phyloP scores from a whole-genome alignment of 2,888 invertebrate genomes.

The Digitonthophagus gazella region DNA sequence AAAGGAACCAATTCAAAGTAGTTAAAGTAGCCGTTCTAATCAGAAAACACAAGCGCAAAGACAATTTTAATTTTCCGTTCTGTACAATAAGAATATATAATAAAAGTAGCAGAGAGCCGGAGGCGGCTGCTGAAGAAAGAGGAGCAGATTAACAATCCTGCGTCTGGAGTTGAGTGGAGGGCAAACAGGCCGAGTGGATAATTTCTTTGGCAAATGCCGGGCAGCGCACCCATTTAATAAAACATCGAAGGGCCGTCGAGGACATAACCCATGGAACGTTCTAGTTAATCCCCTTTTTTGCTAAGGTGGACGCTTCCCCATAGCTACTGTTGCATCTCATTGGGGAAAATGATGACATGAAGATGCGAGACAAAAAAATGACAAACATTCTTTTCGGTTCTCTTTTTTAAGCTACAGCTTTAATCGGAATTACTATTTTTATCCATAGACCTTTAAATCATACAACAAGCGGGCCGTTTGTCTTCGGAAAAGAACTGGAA shows the following conservation, averaged over 20 bases:
- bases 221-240: conserved; percentile 43
- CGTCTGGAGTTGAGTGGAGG: conserved; percentile 42
- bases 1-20: not conserved
- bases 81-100: conserved; percentile 36
- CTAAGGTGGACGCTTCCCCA: not conserved
- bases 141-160: conserved; percentile 45
- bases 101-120: conserved; percentile 30
- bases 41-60: conserved; percentile 38
- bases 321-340: not conserved
- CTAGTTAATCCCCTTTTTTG: not conserved
- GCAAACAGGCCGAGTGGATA: conserved; percentile 48
- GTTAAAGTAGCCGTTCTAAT: conserved; percentile 16
- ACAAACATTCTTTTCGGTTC: not conserved
- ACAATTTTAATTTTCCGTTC: conserved; percentile 44
- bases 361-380: not conserved
- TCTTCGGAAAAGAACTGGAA: not conserved
- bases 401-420: not conserved
- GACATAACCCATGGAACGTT: conserved; percentile 3
- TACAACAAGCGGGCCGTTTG: not conserved
- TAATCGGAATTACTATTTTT: not conserved
- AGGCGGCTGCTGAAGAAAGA: conserved; percentile 22
- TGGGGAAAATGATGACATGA: not conserved
- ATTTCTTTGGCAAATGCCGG: conserved; percentile 48
- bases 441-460: not conserved
- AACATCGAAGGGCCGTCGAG: conserved; percentile 37